Base-by-base conservation (phyloP, 2,888 invertebrate species). In the Yponomeuta cagnagella region DNA sequence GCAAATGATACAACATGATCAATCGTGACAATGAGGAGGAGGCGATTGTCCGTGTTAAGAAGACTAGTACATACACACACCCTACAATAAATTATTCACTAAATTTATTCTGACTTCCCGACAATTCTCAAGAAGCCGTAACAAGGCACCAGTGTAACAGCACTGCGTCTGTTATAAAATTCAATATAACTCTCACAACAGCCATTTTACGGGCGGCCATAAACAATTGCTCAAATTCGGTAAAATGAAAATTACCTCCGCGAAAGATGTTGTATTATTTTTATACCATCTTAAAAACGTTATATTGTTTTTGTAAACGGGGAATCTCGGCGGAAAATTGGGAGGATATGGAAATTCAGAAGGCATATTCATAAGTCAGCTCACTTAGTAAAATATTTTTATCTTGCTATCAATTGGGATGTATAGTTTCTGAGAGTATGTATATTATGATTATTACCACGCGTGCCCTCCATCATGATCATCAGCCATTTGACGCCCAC, bases 151-250 rank as follows among this genome's bases (percentile, higher is more conserved):
- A 65, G 48, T 68, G 68, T 68, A 48, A 8, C 68, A 68, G 4
- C 6, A 48, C 68, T n/a, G 10, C 23, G 48, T 37, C 68, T 68
- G 68, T 68, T 68, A 68, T 68, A 68, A 68, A 68, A 68, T 68
- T 68, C 68, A 68, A 68, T 68, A 68, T 48, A 43, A 68, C 68
- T 68, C 68, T 48, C 43, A 15, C 68, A 48, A 43, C 48, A 43
- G n/a, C 33, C 52, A 23, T 43, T 68, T 68, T 68, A 68, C 48
- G 43, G 68, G 37, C 68, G 48, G n/a, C 68, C 68, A 68, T 68
- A 68, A 68, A 68, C 68, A 68, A 68, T 68, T 37, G 48, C 68
- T 68, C 48, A 68, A 68, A 68, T 68, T 68, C 48, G 43, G 68
- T 15, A 48, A 68, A 68, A 68, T 68, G 68, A 68, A 48, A 68